Evolutionary conservation across 2,797 vertebrate species (phyloP), one percentile per base, ranked within the genome.

Genomic region (Arremon aurantiirostris): DNA sequence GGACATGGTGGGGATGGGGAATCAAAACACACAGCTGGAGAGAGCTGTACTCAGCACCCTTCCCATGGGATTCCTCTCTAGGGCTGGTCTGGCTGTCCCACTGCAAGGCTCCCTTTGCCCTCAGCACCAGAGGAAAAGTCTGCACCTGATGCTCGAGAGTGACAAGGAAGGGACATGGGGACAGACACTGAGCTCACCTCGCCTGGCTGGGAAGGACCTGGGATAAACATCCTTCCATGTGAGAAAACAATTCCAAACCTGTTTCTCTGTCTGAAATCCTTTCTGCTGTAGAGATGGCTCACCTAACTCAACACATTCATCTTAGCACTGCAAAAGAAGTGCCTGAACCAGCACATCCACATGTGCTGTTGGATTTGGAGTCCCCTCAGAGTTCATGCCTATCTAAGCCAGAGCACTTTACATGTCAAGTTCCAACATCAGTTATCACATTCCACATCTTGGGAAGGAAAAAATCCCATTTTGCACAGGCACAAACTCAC

Each of bases 381-480:
- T 41, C 17, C 5, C n/a, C 66, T 50, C 34, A 5, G 0, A 32
- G 23, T 8, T 22, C 1, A 14, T 10, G 56, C 30, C 32, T 26
- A 11, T 9, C 68, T 57, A 46, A 86, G 80, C n/a, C 77, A 80
- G 6, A 80, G 56, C 32, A 35, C 41, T 57, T 52, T 4, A 26
- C 1, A 2, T 16, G 56, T 21, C 53, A 42, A 59, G 37, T 35
- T 77, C 23, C 61, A 44, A 11, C 34, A 20, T 15, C 44, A 26
- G 12, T 3, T 70, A 53, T 10, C 0, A 0, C 34, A 44, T 44
- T 64, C 60, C 61, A 30, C 39, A 46, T 26, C 66, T 0, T 8
- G n/a, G 37, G 35, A 42, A 61, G 15, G 23, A 55, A 76, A 76
- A 61, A 64, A 26, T 0, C 6, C 50, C 53, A 20, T 34, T 69